Evolutionary conservation across 2,113 vertebrate genomes (phyloP), one percentile per base, ranked within the genome.

Genomic region (Petroica traversi): DNA sequence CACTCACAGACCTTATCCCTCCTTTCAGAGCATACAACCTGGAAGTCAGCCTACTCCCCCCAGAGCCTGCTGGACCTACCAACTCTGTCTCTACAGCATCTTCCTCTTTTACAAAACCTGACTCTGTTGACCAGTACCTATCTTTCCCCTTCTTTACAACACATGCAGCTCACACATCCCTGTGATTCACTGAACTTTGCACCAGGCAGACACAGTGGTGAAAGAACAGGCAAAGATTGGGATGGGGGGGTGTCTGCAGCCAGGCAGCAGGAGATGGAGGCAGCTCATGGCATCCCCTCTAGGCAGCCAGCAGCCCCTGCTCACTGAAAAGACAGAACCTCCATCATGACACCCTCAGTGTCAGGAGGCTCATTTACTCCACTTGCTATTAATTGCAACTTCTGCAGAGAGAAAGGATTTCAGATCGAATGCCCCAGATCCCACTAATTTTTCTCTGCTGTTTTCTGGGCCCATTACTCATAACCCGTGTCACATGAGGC

Each of bases 401-500:
- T 88, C 54, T 80, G 33, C 9, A 23, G 46, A 46, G 45, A 68
- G 41, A 36, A 66, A 77, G 24, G 36, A 59, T 67, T 86, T 90
- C 33, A 19, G 25, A 46, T 55, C 0, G 12, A 92, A 81, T 63
- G 19, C 19, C 62, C 26, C 23, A 31, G 34, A 71, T 84, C 59
- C 72, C 67, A 63, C 36, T 72, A 55, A 64, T 75, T 59, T 77
- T 85, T 81, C 48, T 85, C 46, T 80, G 43, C 67, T 74, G 51
- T 28, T 86, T 88, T 90, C 68, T 80, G 48, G 63, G 51, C 46
- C 40, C 26, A 2, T 92, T 93, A 90, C 72, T 96, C 93, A 90
- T 86, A 86, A 81, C 52, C 38, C 29, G 33, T 84, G 88, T 96
- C 95, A 94, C 78, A 84, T 88, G 94, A 84, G 68, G n/a, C 52